Percentiles rank a stretch among this genome's conserved stretches.
These are phyloP conservation scores for Melieria crassipennis DNA, from an alignment of 2,888 invertebrate genomes.

Conservation along the genomic window DNA sequence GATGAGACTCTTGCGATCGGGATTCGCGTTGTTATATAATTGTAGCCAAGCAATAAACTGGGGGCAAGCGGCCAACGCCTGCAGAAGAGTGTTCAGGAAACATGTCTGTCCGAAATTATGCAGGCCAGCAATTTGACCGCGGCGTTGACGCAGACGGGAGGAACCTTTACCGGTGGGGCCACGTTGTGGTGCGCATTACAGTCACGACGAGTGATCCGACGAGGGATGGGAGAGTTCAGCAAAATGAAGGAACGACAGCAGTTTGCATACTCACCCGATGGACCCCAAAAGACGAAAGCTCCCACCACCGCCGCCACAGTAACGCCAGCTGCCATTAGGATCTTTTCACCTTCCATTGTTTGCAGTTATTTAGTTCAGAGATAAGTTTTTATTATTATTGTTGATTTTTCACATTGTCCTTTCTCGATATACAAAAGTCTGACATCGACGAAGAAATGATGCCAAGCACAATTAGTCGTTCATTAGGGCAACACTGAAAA, in stretches of 20 bases:
- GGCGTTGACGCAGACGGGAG: constrained; percentile 70
- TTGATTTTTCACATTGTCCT: constrained; percentile 21
- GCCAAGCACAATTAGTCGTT: too few species aligned
- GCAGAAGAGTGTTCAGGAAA: constrained; percentile 90
- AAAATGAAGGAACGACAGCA: background rate
- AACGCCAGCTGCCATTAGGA: constrained; percentile 81
- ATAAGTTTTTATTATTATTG: constrained; percentile 13
- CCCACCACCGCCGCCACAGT: constrained; percentile 83
- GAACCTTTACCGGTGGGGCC: constrained; percentile 45
- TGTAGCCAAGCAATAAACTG: constrained; percentile 86
- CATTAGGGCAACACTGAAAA: too few species aligned
- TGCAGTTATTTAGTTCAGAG: background rate
- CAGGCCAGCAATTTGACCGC: constrained; percentile 84
- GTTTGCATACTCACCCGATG: constrained; percentile 57
- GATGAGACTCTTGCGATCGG: constrained; percentile 77
- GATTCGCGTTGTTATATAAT: constrained; percentile 70
- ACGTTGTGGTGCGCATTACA: too few species aligned
- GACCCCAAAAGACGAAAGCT: constrained; percentile 84
- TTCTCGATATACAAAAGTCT: constrained; percentile 19
- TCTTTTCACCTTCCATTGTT: constrained; percentile 73
- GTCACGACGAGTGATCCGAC: too few species aligned
- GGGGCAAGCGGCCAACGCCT: constrained; percentile 89
- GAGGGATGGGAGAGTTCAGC: too few species aligned
- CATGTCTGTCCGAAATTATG: constrained; percentile 93
- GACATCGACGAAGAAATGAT: too few species aligned